Conservation (phyloP, 2,888 invertebrate genomes). For the Oasisia sp. region DNA sequence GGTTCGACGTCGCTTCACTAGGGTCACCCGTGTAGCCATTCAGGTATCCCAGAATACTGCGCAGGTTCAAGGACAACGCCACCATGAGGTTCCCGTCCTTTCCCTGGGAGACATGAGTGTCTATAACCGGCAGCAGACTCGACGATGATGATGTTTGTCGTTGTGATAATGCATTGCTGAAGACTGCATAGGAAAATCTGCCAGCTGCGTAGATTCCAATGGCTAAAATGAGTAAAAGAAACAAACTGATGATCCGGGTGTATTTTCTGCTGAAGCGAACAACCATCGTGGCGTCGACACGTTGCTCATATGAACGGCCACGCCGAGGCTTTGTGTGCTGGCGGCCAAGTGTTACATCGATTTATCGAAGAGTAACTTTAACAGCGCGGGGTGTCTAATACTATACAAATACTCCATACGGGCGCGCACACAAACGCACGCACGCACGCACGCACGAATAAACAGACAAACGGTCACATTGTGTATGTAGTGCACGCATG, state of each 20-base stretch:
- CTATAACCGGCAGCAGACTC: not conserved
- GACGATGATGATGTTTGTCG: not conserved
- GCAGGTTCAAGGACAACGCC: not conserved
- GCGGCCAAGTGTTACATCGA: not conserved
- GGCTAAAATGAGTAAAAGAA: not conserved
- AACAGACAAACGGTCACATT: too few species aligned
- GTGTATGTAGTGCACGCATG: too few species aligned
- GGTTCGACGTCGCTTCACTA: not conserved
- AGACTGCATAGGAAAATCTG: not conserved
- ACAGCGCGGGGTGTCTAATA: not conserved
- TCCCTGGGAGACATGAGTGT: not conserved
- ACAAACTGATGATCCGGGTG: not conserved
- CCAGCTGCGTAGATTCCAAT: not conserved
- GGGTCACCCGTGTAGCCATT: not conserved
- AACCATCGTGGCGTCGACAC: not conserved
- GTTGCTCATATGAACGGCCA: not conserved
- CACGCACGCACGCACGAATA: not conserved
- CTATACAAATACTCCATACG: not conserved
- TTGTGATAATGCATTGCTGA: not conserved
- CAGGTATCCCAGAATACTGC: not conserved
- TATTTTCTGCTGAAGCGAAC: not conserved
- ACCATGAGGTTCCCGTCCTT: not conserved
- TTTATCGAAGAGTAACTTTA: not conserved
- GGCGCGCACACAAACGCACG: not conserved
- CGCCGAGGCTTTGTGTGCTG: not conserved